Evolutionary conservation across 1,140 invertebrate genomes (phyloP).

Genomic region (Daktulosphaira vitifoliae): DNA sequence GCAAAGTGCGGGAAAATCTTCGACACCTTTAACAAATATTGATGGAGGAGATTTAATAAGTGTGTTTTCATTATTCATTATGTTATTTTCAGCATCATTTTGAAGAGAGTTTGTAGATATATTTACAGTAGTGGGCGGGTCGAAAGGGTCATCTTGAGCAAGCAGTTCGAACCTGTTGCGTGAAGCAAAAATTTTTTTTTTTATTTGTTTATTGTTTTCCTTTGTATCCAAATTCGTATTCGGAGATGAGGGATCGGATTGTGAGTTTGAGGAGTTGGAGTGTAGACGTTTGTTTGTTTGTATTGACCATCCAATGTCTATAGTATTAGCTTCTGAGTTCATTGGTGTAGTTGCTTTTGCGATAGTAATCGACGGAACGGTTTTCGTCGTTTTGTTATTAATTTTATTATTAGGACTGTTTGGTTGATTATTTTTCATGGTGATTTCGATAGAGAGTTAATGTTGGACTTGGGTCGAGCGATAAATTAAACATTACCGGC

Average conservation of each 20-base stretch:
- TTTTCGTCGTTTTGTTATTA: not conserved
- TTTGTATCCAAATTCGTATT: not conserved
- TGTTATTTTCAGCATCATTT: not conserved
- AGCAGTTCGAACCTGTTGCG: conserved; percentile 5
- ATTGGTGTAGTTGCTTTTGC: conserved; percentile 7
- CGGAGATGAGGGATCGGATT: not conserved
- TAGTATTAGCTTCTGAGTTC: conserved; percentile 5
- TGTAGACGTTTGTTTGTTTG: not conserved
- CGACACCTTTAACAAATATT: conserved; percentile 9
- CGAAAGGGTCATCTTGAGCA: not conserved
- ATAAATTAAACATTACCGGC: too few species aligned
- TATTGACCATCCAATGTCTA: not conserved
- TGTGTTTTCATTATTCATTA: conserved; percentile 5
- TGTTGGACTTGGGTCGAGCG: not conserved
- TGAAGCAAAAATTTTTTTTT: conserved; percentile 6
- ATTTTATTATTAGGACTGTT: not conserved
- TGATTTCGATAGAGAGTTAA: conserved; percentile 1
- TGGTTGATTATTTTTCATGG: conserved; percentile 15
- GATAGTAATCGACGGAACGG: not conserved
- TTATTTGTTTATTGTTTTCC: not conserved
- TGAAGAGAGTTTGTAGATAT: not conserved
- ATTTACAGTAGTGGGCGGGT: not conserved
- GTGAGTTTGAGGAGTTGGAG: not conserved
- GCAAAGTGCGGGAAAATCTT: not conserved
- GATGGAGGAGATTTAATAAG: not conserved